Conservation (phyloP, 1,140 invertebrate genomes). For the Hermetia illucens region DNA sequence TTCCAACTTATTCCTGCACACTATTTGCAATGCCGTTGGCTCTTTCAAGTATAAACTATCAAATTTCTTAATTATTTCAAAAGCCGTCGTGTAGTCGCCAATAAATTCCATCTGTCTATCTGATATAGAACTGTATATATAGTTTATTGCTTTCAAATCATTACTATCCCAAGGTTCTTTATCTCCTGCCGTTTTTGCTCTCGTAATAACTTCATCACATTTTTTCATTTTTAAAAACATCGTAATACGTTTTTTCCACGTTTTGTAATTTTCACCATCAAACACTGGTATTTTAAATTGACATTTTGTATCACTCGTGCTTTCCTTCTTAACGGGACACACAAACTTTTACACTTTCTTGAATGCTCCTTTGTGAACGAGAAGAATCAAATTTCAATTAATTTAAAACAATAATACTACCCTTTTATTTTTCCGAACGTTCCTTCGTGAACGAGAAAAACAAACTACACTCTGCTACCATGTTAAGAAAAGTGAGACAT, state of each 20-base stretch:
- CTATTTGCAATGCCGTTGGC: constrained; percentile 17
- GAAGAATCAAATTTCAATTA: too few species aligned
- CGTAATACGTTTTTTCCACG: constrained; percentile 1
- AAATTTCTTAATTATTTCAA: constrained; percentile 17
- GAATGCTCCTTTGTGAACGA: too few species aligned
- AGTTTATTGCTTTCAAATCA: constrained; percentile 14
- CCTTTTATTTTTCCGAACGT: too few species aligned
- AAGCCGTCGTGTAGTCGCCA: constrained; percentile 9
- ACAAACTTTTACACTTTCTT: too few species aligned
- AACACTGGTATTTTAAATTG: constrained; percentile 3
- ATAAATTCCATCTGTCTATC: constrained; percentile 16
- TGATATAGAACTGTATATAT: constrained; percentile 14
- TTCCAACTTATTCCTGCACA: constrained; percentile 15
- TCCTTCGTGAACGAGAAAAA: too few species aligned
- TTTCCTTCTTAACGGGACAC: too few species aligned
- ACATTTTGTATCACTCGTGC: too few species aligned
- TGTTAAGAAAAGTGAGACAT: too few species aligned
- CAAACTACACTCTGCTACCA: too few species aligned
- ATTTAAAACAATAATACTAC: too few species aligned
- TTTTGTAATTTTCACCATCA: background rate
- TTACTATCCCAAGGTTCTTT: constrained; percentile 12
- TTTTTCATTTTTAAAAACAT: constrained; percentile 1
- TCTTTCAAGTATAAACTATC: constrained; percentile 15
- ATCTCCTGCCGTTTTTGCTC: background rate
- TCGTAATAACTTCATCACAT: background rate